These are phyloP conservation scores for Seira ritae DNA, from an alignment of 2,888 invertebrate species.

Conservation along the genomic window DNA sequence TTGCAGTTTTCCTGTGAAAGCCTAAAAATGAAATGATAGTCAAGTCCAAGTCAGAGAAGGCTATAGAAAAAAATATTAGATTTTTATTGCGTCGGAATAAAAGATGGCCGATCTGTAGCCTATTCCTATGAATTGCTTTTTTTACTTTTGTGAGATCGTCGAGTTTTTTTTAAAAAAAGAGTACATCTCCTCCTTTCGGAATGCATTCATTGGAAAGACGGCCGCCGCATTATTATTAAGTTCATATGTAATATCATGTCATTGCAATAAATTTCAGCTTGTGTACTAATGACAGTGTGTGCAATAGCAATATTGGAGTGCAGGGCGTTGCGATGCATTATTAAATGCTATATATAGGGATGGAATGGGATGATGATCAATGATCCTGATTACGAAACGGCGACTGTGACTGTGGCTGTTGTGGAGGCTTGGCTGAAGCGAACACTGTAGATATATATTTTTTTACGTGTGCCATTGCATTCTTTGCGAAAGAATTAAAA, in stretches of 20 bases:
- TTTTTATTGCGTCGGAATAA: neutral
- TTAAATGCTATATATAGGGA: slow-evolving; percentile 5
- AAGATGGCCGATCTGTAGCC: neutral
- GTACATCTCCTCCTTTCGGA: neutral
- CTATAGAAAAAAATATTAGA: neutral
- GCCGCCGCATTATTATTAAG: neutral
- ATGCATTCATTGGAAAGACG: neutral
- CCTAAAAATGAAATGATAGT: neutral
- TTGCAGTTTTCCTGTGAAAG: neutral
- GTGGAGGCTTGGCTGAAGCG: no score
- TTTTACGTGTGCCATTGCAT: no score
- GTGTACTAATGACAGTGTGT: slow-evolving; percentile 13
- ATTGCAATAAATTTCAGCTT: neutral
- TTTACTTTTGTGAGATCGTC: slow-evolving; percentile 1
- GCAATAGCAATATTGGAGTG: neutral
- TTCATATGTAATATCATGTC: no score
- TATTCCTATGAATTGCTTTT: neutral
- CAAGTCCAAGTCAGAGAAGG: neutral
- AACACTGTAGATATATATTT: neutral
- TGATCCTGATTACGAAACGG: neutral
- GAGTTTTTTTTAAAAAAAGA: neutral
- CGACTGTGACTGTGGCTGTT: neutral
- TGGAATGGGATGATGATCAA: neutral
- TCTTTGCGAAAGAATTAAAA: slow-evolving; percentile 8
- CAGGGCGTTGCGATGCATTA: slow-evolving; percentile 1